Base-by-base conservation (phyloP, 35 echinoderm and acorn worm genomes). In the Strongylocentrotus purpuratus region DNA sequence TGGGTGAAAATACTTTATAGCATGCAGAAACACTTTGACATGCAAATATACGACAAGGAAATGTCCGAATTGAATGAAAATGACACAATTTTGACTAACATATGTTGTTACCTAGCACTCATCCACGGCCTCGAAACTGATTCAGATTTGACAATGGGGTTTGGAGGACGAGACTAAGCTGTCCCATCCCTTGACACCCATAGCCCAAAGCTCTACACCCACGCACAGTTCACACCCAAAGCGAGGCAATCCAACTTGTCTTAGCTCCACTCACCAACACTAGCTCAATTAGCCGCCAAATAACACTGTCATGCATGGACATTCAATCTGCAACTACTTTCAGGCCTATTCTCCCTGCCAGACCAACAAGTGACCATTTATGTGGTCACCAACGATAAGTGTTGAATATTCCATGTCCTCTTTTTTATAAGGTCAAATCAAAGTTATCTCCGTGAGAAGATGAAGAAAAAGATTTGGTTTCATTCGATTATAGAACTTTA, bases 141-240 rank as follows among this genome's bases (percentile, higher is more conserved):
- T 59, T 18, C 18, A 8, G 28, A 28, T 22, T 22, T 78, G 15
- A 78, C 65, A 22, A 22, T 7, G 7, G 20, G 28, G 65, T 78
- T 18, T 78, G 7, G 18, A 78, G 65, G 7, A 22, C 4, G 65
- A 78, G 65, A 78, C 65, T 78, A 78, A 78, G 65, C 18, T 78
- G 65, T 78, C 65, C 65, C 4, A 78, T 78, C 65, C 65, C 65
- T 78, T 78, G 65, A n/a, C 65, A 78, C 65, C 65, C 8, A 28
- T 78, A 4, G 65, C 65, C 65, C 65, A 28, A 78, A 78, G 65
- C 65, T 22, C 6, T 78, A 78, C 65, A 28, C 65, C 65, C 65
- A 78, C 65, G 65, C 65, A 78, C 65, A 78, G 65, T 78, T 78
- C 65, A 78, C 65, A 78, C 65, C 65, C 18, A 78, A 71, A 78